Evolutionary conservation across 1,140 invertebrate species (phyloP).

Genomic region (Triops longicaudatus): DNA sequence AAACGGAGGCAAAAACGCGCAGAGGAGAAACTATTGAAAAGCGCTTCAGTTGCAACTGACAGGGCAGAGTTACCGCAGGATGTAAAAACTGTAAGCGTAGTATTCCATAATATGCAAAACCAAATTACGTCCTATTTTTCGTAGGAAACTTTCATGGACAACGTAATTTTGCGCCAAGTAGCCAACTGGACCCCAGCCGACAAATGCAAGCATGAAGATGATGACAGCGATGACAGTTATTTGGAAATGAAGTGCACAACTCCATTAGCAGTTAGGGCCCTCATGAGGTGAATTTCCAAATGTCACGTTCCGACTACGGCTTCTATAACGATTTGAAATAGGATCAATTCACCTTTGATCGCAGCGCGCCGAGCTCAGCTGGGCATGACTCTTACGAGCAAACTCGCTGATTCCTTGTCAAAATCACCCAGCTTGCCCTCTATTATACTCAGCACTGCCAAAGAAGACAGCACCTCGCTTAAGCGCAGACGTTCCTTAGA

Average conservation of each 20-base stretch:
- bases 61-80: background rate
- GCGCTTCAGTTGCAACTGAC: background rate
- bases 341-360: background rate
- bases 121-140: background rate
- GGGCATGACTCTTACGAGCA: background rate
- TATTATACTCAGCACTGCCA: background rate
- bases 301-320: background rate
- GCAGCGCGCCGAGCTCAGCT: background rate
- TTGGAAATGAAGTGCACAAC: background rate
- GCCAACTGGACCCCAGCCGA: background rate
- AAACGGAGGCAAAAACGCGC: slow-evolving; percentile 6
- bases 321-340: background rate
- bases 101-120: background rate
- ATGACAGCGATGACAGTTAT: background rate
- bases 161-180: background rate
- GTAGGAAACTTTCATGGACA: background rate
- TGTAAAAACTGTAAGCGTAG: background rate
- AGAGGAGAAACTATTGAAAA: slow-evolving; percentile 8
- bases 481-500: background rate
- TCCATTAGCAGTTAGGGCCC: background rate
- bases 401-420: background rate
- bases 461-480: background rate
- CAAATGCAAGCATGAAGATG: background rate
- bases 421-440: background rate
- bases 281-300: background rate